These are phyloP conservation scores for Amblyopsis rosae DNA, from an alignment of 2,113 vertebrate genomes.

Conservation along the genomic window DNA sequence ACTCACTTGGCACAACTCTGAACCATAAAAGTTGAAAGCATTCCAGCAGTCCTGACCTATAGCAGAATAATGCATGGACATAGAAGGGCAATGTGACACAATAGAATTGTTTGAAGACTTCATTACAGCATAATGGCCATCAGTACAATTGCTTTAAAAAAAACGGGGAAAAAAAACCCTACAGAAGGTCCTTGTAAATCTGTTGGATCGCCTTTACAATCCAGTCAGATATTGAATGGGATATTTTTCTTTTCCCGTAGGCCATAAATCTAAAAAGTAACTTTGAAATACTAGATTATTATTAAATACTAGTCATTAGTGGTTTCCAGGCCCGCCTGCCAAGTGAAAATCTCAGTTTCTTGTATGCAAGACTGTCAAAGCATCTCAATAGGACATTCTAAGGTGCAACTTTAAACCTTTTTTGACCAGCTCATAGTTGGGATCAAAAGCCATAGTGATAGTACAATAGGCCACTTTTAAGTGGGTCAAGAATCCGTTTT, in stretches of 20 bases:
- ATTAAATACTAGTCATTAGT: too few relatives aligned
- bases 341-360: too few relatives aligned
- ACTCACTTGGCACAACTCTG: conserved; percentile 58
- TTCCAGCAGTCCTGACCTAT: conserved; percentile 58
- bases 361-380: too few relatives aligned
- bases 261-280: too few relatives aligned
- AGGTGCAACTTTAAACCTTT: too few relatives aligned
- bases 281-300: too few relatives aligned
- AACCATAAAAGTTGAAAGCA: conserved; percentile 73
- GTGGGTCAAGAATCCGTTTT: too few relatives aligned
- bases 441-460: too few relatives aligned
- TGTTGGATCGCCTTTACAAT: neutral
- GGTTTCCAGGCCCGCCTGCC: too few relatives aligned
- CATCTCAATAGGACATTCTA: too few relatives aligned
- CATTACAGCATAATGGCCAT: conserved; percentile 22
- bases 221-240: neutral
- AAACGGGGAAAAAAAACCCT: neutral
- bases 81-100: conserved; percentile 5
- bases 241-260: neutral
- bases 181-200: neutral
- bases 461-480: too few relatives aligned
- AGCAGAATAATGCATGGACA: conserved; percentile 53
- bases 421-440: too few relatives aligned
- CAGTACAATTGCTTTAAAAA: neutral
- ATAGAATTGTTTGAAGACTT: conserved; percentile 57